A percentile compares a stretch with the other conserved stretches of the same genome.
These are phyloP conservation scores for Crepidodera aurea DNA, from an alignment of 2,888 invertebrate genomes.

Conservation along the genomic window DNA sequence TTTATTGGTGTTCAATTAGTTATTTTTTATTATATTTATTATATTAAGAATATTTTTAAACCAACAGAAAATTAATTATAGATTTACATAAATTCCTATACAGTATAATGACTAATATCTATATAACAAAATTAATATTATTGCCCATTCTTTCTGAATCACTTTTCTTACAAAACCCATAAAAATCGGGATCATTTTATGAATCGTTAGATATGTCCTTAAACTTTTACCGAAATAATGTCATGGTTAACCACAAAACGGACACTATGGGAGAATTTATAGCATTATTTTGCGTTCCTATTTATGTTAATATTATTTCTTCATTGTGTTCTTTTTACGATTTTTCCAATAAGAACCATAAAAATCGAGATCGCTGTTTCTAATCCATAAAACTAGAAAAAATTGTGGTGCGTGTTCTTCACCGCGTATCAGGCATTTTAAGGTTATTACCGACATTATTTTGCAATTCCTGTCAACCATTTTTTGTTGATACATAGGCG, in stretches of 20 bases:
- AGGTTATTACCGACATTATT: not conserved
- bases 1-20: no score
- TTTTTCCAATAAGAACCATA: not conserved
- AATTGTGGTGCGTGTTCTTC: not conserved
- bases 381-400: not conserved
- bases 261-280: not conserved
- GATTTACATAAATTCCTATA: no score
- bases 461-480: no score
- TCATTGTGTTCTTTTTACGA: conserved; percentile 2
- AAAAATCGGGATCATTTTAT: conserved; percentile 1
- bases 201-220: not conserved
- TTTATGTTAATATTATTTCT: not conserved
- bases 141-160: no score
- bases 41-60: no score
- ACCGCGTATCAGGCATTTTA: not conserved
- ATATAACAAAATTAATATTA: no score
- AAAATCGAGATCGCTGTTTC: conserved; percentile 2
- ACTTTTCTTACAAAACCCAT: not conserved
- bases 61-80: no score
- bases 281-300: not conserved
- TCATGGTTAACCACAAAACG: conserved; percentile 4
- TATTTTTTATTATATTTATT: no score
- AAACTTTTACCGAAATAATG: not conserved
- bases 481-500: no score
- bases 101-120: no score